Conservation (phyloP, 2,797 vertebrate species). For the Meda fulgida region DNA sequence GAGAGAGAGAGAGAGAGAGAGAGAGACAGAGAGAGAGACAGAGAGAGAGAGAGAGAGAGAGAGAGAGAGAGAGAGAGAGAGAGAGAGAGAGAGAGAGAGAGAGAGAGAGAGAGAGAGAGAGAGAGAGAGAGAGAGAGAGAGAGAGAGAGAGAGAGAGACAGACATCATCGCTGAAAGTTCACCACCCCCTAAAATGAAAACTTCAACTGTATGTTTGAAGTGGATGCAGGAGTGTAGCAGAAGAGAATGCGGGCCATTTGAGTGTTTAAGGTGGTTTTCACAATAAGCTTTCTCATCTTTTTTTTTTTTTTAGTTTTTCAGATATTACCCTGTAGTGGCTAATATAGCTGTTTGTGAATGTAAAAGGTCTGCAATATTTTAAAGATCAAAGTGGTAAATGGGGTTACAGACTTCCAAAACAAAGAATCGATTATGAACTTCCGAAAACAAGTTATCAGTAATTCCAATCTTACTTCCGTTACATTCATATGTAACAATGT, state of each 20-base stretch:
- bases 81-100: slow-evolving; percentile 29
- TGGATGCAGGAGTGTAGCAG: not conserved
- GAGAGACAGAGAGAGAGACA: not conserved
- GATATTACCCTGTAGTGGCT: not conserved
- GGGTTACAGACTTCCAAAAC: not conserved
- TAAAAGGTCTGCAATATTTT: not conserved
- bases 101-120: not conserved
- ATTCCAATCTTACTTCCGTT: too few relatives aligned
- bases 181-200: not conserved
- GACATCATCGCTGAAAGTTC: not conserved
- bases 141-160: not conserved
- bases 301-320: not conserved
- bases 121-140: not conserved
- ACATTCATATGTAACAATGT: too few relatives aligned
- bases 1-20: too few relatives aligned
- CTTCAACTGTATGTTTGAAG: slow-evolving; percentile 12
- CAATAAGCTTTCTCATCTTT: not conserved
- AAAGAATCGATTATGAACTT: too few relatives aligned
- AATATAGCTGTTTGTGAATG: not conserved
- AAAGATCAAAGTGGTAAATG: not conserved
- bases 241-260: not conserved
- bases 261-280: not conserved
- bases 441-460: too few relatives aligned
- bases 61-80: too few relatives aligned
- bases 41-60: not conserved